Evolutionary conservation across 2,888 invertebrate genomes (phyloP).

Genomic region (Malachius bipustulatus): DNA sequence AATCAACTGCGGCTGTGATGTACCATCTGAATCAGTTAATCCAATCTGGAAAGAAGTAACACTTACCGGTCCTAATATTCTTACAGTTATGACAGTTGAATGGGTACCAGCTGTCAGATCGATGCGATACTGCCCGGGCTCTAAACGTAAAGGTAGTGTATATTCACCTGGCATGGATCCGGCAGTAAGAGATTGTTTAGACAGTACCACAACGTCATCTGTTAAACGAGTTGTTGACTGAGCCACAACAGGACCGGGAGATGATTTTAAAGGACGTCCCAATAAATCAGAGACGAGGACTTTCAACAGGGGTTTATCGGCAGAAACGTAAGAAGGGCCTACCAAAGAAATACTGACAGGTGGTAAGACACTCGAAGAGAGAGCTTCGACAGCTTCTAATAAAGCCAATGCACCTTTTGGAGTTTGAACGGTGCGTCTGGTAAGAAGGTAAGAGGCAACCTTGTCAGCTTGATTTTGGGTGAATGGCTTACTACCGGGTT

Average conservation of each 20-base stretch:
- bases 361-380: constrained; percentile 42
- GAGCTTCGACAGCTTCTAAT: constrained; percentile 60
- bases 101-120: constrained; percentile 59
- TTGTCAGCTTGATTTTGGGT: constrained; percentile 71
- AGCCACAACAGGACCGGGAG: constrained; percentile 56
- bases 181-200: constrained; percentile 47
- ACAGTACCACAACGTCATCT: constrained; percentile 65
- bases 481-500: constrained; percentile 55
- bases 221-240: constrained; percentile 62
- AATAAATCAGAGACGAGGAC: constrained; percentile 64
- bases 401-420: constrained; percentile 73
- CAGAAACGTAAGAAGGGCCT: constrained; percentile 65
- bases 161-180: constrained; percentile 54
- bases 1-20: constrained; percentile 64
- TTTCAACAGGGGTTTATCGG: constrained; percentile 59
- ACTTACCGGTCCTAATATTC: constrained; percentile 64
- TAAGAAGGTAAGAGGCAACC: constrained; percentile 81
- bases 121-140: constrained; percentile 76
- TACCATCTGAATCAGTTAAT: constrained; percentile 82
- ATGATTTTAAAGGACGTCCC: constrained; percentile 57
- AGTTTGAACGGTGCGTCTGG: constrained; percentile 78
- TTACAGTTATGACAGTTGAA: constrained; percentile 39
- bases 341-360: constrained; percentile 75
- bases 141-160: constrained; percentile 67
- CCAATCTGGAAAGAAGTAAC: constrained; percentile 75